These are phyloP conservation scores for Bubo scandiacus DNA, from an alignment of 2,113 vertebrate species.

Conservation along the genomic window DNA sequence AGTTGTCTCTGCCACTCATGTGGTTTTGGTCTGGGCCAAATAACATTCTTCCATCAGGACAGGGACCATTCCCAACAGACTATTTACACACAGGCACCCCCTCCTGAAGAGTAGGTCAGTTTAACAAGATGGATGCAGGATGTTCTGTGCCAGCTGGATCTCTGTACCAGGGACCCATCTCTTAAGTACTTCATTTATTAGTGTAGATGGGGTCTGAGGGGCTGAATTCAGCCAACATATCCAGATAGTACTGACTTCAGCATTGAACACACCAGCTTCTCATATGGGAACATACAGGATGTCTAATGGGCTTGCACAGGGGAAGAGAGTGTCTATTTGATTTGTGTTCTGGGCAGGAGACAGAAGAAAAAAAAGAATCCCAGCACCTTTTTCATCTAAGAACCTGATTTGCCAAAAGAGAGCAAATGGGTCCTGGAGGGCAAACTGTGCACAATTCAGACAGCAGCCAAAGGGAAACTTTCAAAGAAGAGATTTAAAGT, in stretches of 20 bases:
- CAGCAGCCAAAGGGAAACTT: constrained; percentile 8
- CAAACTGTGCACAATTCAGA: constrained; percentile 10
- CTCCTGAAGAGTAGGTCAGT: neutral
- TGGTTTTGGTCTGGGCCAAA: neutral
- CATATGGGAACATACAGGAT: fast-evolving
- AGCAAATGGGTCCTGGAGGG: neutral
- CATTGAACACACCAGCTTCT: neutral
- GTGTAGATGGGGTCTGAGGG: neutral
- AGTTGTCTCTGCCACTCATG: neutral
- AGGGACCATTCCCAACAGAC: neutral
- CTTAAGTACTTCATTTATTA: neutral
- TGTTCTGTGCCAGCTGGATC: neutral
- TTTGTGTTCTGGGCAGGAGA: neutral
- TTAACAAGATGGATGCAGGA: neutral
- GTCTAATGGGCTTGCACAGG: neutral
- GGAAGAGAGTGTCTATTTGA: neutral
- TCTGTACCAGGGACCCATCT: neutral
- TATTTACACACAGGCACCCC: neutral
- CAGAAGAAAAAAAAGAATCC: neutral
- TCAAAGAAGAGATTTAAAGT: constrained; percentile 46
- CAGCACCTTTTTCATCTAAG: neutral
- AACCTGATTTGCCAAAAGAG: neutral
- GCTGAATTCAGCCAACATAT: neutral
- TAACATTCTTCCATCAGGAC: neutral
- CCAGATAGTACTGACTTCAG: neutral